Evolutionary conservation across 2,797 vertebrate species (phyloP).

Genomic region (Phalloptychus januarius): DNA sequence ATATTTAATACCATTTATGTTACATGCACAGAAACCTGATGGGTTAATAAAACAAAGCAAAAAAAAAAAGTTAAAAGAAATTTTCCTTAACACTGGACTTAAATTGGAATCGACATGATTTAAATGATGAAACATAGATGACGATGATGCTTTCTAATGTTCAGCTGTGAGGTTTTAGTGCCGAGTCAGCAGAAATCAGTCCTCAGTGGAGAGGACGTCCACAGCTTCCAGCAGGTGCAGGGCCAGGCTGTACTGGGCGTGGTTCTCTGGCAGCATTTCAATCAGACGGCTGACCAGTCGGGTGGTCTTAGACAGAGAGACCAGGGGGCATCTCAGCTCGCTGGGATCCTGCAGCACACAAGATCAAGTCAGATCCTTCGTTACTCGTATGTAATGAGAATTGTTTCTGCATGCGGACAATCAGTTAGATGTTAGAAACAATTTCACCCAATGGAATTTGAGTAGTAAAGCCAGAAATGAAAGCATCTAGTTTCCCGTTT

Average conservation of each 20-base stretch:
- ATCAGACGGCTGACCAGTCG: constrained; percentile 88
- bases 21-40: constrained; percentile 48
- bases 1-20: constrained; percentile 29
- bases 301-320: constrained; percentile 86
- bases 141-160: neutral
- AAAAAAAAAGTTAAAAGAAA: constrained; percentile 54
- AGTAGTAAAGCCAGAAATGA: neutral
- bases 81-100: neutral
- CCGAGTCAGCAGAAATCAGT: constrained; percentile 52
- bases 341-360: constrained; percentile 85
- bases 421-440: neutral
- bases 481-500: neutral
- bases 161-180: neutral
- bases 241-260: constrained; percentile 91
- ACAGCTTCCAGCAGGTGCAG: constrained; percentile 93
- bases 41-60: constrained; percentile 37
- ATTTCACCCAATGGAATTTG: neutral
- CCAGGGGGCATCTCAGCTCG: constrained; percentile 87
- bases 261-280: constrained; percentile 94
- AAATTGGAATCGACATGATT: constrained; percentile 30
- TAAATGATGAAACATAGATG: constrained; percentile 21
- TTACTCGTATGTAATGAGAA: neutral
- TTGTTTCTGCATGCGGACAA: too few relatives aligned
- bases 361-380: neutral
- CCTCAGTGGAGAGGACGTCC: constrained; percentile 81